Conservation (phyloP, 2,797 vertebrate species). For the Distichodus sexfasciatus region DNA sequence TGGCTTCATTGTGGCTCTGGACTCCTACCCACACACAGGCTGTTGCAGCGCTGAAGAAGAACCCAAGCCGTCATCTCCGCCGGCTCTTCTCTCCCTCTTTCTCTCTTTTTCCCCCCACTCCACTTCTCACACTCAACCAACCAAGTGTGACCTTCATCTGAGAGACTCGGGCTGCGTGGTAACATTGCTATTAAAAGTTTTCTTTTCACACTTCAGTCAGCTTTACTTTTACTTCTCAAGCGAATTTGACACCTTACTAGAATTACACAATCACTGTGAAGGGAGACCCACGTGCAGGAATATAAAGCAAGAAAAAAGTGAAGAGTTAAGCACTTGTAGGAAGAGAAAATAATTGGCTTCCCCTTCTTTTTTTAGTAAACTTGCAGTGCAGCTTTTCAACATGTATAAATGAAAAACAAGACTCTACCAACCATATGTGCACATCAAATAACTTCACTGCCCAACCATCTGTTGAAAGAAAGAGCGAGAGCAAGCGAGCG, state of each 20-base stretch:
- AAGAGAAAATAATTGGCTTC: too few species aligned
- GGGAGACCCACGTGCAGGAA: not conserved
- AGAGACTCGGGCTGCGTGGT: not conserved
- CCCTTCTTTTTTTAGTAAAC: not conserved
- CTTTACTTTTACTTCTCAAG: conserved; percentile 1
- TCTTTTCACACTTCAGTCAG: conserved; percentile 13
- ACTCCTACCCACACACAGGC: conserved; percentile 43
- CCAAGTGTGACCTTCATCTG: conserved; percentile 26
- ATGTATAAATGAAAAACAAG: not conserved
- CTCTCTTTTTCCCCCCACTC: too few species aligned
- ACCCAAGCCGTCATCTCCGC: conserved; percentile 27
- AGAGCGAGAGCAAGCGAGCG: not conserved
- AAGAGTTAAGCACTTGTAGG: too few species aligned
- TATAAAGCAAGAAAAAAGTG: too few species aligned
- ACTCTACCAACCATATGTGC: conserved; percentile 30
- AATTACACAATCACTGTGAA: conserved; percentile 4
- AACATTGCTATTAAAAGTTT: conserved; percentile 20
- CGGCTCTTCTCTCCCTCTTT: conserved; percentile 12
- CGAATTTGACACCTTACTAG: conserved; percentile 8
- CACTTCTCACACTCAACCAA: conserved; percentile 14
- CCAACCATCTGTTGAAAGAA: conserved; percentile 26
- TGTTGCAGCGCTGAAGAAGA: conserved; percentile 32
- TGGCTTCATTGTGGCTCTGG: conserved; percentile 29
- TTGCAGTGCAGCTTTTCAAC: not conserved
- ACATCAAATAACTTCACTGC: conserved; percentile 35